Evolutionary conservation across 2,888 invertebrate species (phyloP), one percentile per base, ranked within the genome.

Genomic region (Platypus cylindrus): DNA sequence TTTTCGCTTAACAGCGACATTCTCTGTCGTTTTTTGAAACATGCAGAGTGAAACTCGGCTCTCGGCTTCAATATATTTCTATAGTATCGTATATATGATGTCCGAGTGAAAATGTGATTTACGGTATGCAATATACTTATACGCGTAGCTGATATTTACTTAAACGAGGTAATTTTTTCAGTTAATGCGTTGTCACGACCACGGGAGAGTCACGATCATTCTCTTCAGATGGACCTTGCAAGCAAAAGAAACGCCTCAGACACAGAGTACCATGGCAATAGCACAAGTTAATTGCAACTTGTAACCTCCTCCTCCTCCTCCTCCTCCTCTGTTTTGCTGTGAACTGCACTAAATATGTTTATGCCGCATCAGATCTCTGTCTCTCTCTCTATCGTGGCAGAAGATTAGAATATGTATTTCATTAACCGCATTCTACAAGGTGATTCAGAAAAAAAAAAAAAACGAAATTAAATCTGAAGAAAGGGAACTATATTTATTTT

Each of bases 181-280:
- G 44, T 45, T 44, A 45, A 51, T 53, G 49, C 56, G 58, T 58
- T 56, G 57, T 58, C 58, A 58, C 57, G 58, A 58, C 53, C 54
- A 44, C 49, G 51, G 49, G 47, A 53, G 43, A 55, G 58, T 58
- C 58, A 58, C 58, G 58, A 58, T 48, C 54, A 45, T 50, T 14
- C 16, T 41, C 30, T 34, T 37, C 29, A 38, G 50, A 51, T 52
- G 50, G 50, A 52, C 51, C 50, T 49, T 47, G 51, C 45, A 49
- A 51, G n/a, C n/a, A n/a, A n/a, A n/a, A n/a, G 49, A 48, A 52
- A 51, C 53, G 51, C 51, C 53, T 49, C 46, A 43, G 48, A 48
- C 47, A n/a, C n/a, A n/a, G n/a, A 45, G 50, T 51, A 51, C 51
- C 49, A 50, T 50, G 51, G 52, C 52, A 53, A 53, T 53, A 53